Evolutionary conservation across 2,113 vertebrate genomes (phyloP).

Genomic region (Propithecus coquereli): DNA sequence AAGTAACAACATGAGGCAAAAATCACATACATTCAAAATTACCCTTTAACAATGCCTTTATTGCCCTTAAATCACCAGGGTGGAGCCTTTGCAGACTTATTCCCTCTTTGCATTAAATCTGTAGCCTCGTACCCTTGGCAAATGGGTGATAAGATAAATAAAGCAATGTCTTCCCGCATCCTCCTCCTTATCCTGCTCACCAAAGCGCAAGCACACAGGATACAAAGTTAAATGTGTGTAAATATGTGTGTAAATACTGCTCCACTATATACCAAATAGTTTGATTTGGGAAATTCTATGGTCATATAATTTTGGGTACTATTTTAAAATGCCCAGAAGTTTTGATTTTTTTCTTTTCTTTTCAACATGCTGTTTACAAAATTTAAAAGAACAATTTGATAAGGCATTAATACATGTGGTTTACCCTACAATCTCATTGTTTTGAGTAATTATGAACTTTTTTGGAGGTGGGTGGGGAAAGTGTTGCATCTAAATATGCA

Average conservation of each 20-base stretch:
- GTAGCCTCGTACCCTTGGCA: not conserved
- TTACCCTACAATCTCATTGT: not conserved
- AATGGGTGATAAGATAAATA: not conserved
- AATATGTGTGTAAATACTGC: not conserved
- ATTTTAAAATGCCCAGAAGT: not conserved
- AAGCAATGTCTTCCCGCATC: not conserved
- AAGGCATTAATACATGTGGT: not conserved
- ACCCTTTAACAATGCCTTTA: not conserved
- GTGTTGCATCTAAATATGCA: not conserved
- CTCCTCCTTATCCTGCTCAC: rapidly evolving
- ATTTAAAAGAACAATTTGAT: not conserved
- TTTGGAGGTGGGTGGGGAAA: not conserved
- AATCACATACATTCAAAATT: not conserved
- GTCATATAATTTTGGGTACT: not conserved
- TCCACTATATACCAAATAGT: not conserved
- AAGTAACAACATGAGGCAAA: not conserved
- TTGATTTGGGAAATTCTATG: not conserved
- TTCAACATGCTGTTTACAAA: not conserved
- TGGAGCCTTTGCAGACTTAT: not conserved
- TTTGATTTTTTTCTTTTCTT: not conserved
- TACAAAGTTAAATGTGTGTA: not conserved
- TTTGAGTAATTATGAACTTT: not conserved
- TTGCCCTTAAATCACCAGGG: not conserved
- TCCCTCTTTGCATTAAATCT: not conserved
- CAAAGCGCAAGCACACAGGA: not conserved